phyloP scores from a whole-genome alignment of 2,888 invertebrate genomes.

The Podotricha telesiphe region DNA sequence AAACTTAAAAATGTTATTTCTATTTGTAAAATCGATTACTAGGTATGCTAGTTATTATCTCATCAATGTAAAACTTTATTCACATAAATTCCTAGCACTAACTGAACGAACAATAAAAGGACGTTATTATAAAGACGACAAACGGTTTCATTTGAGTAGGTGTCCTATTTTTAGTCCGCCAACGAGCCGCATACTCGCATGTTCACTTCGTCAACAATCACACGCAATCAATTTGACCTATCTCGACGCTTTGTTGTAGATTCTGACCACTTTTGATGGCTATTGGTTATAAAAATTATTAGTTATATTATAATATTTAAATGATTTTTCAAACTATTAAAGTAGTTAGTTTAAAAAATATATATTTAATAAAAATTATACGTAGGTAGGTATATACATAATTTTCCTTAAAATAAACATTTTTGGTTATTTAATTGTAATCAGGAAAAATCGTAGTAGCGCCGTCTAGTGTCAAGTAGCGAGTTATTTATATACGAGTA shows the following conservation, averaged over 20 bases:
- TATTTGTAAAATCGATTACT: too few relatives aligned
- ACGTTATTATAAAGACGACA: conserved; percentile 43
- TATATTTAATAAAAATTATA: too few relatives aligned
- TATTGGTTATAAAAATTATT: not conserved
- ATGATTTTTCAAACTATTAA: not conserved
- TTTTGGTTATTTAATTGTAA: not conserved
- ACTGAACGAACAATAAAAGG: conserved; percentile 34
- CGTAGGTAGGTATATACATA: too few relatives aligned
- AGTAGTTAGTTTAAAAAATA: too few relatives aligned
- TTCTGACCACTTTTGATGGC: conserved; percentile 26
- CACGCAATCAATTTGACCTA: conserved; percentile 78
- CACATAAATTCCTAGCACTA: conserved; percentile 16
- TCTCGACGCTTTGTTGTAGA: conserved; percentile 59
- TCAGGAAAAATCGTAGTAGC: conserved; percentile 27
- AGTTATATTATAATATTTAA: conserved; percentile 32
- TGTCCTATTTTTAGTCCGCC: conserved; percentile 71
- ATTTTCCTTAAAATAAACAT: too few relatives aligned
- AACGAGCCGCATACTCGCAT: conserved; percentile 53
- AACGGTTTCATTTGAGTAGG: conserved; percentile 37
- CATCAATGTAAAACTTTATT: not conserved
- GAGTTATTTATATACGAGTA: not conserved
- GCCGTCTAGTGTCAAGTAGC: conserved; percentile 67
- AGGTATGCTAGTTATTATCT: not conserved
- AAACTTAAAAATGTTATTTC: too few relatives aligned
- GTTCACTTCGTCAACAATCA: conserved; percentile 62